Evolutionary conservation across 2,888 invertebrate genomes (phyloP), one percentile per base, ranked within the genome.

Genomic region (Plemyria rubiginata): DNA sequence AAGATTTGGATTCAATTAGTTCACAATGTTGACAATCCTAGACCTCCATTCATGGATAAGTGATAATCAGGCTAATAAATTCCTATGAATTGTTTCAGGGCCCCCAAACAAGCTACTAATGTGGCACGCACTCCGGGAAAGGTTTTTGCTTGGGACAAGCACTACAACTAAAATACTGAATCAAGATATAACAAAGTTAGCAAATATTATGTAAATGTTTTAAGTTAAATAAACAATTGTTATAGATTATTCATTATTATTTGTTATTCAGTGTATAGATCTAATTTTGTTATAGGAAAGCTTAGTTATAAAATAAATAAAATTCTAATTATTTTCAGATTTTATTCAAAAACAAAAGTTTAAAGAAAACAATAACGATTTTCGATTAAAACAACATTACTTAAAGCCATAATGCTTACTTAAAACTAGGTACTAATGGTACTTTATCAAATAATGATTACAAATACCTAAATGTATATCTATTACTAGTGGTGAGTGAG

Each of bases 91-190:
- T 32, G 7, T 86, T 85, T 41, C 85, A 79, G 89, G 60, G 76
- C 82, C 62, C 80, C 86, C 29, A 80, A 92, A 71, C 65, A 79
- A 66, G 84, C 88, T 7, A 76, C 80, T 0, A 84, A 71, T 59
- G 70, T 88, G 48, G 72, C 87, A 38, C 93, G 94, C 12, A 94
- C 94, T 7, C 96, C 95, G 2, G 95, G 95, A 60, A 84, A 82
- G 57, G 64, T 93, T 0, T 94, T 87, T 73, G 77, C 81, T 9
- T 95, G 95, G 95, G 94, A 95, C 82, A 93, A 91, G 76, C 92
- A 88, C 71, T 84, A 92, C 58, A 67, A 79, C 73, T 81, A 15
- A 68, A 74, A 32, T 46, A n/a, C 4, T 28, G 36, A 22, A 40
- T 60, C 2, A 54, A 55, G 3, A 29, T 45, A 51, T 54, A 55